Evolutionary conservation across 30 jellyfish, hydroid and myxozoan genomes (phyloP).

Genomic region (Aurelia coerulea): DNA sequence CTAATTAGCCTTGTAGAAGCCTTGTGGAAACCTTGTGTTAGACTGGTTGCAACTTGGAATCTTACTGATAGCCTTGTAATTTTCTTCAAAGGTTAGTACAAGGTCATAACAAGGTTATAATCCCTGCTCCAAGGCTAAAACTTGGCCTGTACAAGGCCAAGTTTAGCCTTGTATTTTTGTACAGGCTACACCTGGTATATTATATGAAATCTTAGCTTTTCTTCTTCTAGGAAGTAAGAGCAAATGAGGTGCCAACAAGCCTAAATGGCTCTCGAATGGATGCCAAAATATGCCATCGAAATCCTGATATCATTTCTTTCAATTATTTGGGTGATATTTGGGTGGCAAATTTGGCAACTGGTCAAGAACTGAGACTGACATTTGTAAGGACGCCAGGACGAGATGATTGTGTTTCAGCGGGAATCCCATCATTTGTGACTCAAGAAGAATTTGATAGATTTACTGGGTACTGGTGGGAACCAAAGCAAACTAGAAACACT

Average conservation of each 20-base stretch:
- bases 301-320: conserved; percentile 79
- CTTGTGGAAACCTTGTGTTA: too few species aligned
- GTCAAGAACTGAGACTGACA: conserved; percentile 85
- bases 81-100: too few species aligned
- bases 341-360: conserved; percentile 74
- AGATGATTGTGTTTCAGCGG: conserved; percentile 84
- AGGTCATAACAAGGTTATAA: too few species aligned
- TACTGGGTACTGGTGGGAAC: conserved; percentile 98
- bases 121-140: too few species aligned
- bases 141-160: too few species aligned
- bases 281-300: conserved; percentile 87
- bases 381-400: conserved; percentile 81
- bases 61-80: too few species aligned
- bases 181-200: too few species aligned
- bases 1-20: too few species aligned
- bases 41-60: too few species aligned
- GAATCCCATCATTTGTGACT: conserved; percentile 88
- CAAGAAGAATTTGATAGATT: conserved; percentile 94
- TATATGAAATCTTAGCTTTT: too few species aligned
- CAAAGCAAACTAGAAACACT: conserved; percentile 51
- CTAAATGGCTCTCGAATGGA: conserved; percentile 86
- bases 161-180: too few species aligned
- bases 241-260: conserved; percentile 61
- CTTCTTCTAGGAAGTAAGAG: conserved; percentile 48
- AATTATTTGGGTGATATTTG: conserved; percentile 81